Evolutionary conservation across 2,113 vertebrate species (phyloP), one percentile per base, ranked within the genome.

Genomic region (Sinosuthora webbiana): DNA sequence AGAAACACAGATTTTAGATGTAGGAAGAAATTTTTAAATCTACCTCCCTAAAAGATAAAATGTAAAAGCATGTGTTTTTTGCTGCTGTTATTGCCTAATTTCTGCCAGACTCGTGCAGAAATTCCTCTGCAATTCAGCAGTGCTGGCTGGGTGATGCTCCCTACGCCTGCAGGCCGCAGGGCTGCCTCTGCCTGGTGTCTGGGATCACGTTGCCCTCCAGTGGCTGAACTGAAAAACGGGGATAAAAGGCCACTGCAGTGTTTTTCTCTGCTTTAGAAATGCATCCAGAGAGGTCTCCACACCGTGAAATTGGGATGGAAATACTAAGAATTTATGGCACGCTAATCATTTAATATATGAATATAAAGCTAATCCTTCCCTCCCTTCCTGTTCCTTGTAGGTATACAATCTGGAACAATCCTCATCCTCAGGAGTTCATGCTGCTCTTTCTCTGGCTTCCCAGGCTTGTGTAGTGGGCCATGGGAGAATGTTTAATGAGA

Each of bases 121-220:
- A 67, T 63, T 45, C 9, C 27, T 35, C 28, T 30, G 42, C 71
- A 41, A 56, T 2, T 41, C 1, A 22, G 64, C 7, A 11, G 20
- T 4, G 15, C 35, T 19, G 3, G 41, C 53, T 22, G 39, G 7
- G 39, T 2, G 49, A 6, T 1, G 3, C 20, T 73, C 3, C 28
- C 24, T 0, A 0, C 10, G 4, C 11, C 60, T 5, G 37, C 60
- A 21, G 59, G 67, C 35, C n/a, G 35, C 6, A 7, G 55, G 0
- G 42, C 55, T 67, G 35, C 63, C 39, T 56, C 52, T 37, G 74
- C 39, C 45, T 2, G 19, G 17, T 47, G 56, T 11, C 55, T 75
- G 92, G 65, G 59, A 63, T 71, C 83, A 11, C 47, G 73, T 84
- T 84, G 94, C 96, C 95, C 92, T 90, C 96, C 86, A 76, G 95